Evolutionary conservation across 2,888 invertebrate species (phyloP), one percentile per base, ranked within the genome.

Genomic region (Xanthorhoe designata): DNA sequence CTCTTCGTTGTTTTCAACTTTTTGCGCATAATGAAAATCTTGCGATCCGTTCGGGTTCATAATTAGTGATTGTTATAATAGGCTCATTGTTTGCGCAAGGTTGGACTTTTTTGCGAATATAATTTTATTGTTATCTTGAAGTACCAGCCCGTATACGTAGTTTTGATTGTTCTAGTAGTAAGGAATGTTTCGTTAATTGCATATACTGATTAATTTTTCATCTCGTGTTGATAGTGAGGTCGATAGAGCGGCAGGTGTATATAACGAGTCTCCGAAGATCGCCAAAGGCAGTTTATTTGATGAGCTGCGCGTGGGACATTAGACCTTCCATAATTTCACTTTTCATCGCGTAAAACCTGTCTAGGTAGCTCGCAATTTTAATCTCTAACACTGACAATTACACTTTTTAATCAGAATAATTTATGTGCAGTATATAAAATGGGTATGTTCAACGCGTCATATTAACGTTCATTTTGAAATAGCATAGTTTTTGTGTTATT

Each of bases 1-100:
- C 77, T 75, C 75, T 80, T 78, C 78, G 86, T 87, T 85, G 81
- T 88, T 85, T 83, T 78, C 18, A 38, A 72, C 73, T 80, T 82
- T 84, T 83, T 86, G 69, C 68, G 58, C 35, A 61, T 73, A 73
- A 69, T 68, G 70, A 72, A 70, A 42, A 59, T 47, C 18, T 60
- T 64, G 42, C 56, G 58, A 13, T 13, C 13, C 13, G 38, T 42
- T 42, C 35, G 35, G 35, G 38, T 13, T 42, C 38, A 42, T 42
- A 42, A 42, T 42, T 42, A 42, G 38, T 42, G 38, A 42, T 42
- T 42, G 38, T 42, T 42, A 13, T 42, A 42, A 42, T 42, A 42
- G 38, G 38, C 38, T 42, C 13, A 13, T 42, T 42, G 38, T 42
- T 42, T 42, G 13, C 13, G 38, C 10, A 42, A 42, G 3, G 13